Base-by-base conservation (phyloP, 2,888 invertebrate genomes). In the Camponotus fellah region DNA sequence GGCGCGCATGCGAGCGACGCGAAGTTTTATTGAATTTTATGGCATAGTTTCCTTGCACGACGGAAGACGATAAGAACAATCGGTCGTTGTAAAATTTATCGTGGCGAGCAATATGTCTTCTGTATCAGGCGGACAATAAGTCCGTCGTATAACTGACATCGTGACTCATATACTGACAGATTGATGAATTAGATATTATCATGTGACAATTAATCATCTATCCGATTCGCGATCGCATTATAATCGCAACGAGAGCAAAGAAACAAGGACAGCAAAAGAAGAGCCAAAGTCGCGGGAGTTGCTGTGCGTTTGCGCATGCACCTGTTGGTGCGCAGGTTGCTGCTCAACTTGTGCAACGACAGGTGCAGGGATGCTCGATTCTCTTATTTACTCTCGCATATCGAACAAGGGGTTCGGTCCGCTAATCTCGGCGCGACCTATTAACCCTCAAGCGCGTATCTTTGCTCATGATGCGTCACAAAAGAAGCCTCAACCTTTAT, bases 301-400 rank as follows among this genome's bases (percentile, higher is more conserved):
- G 85, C 9, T 68, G 66, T 77, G 83, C 84, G 84, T 91, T 88
- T 90, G 91, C 91, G 91, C 92, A 92, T 92, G 91, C 91, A 92
- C 91, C 91, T 92, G 92, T 92, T 92, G 91, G 90, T 85, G 82
- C 66, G 68, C 77, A 37, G 37, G 6, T 26, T 26, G 68, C 72
- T 71, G 58, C 56, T 83, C 81, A 62, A 58, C 37, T 58, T 65
- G 66, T 68, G 75, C 74, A 65, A 66, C 37, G 60, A 53, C 53
- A 53, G 53, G 6, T 64, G 68, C 68, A 60, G 58, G 43, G 26
- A 10, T 58, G 43, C 71, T 80, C 56, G 79, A n/a, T 46, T 40
- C 12, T 77, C 58, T 83, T 71, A 80, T 80, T 80, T 71, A 69
- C 69, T 60, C 58, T 58, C 58, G 32, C 6, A 58, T 56, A 56